phyloP scores from a whole-genome alignment of 2,888 invertebrate genomes.

The Acleris cristana region DNA sequence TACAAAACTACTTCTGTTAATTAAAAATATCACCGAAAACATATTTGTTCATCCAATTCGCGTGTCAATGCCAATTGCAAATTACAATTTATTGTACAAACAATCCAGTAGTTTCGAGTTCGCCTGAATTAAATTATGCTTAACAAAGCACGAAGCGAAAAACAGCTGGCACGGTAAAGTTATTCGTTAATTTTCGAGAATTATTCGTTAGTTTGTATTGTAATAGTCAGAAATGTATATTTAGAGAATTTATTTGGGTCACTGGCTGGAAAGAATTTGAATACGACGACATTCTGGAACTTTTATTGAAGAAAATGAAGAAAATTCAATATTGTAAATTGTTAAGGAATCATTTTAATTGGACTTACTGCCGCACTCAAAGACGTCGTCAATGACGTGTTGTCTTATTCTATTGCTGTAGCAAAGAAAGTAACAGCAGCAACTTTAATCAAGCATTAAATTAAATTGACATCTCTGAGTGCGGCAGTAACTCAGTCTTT shows the following conservation, averaged over 20 bases:
- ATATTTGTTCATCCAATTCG: background rate
- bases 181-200: slow-evolving; percentile 11
- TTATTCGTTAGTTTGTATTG: background rate
- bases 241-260: background rate
- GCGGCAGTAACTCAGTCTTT: too few relatives aligned
- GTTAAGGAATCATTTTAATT: too few relatives aligned
- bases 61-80: slow-evolving; percentile 7
- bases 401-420: too few relatives aligned
- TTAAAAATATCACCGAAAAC: background rate
- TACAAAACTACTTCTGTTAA: too few relatives aligned
- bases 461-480: too few relatives aligned
- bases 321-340: too few relatives aligned
- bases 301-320: too few relatives aligned
- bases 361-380: too few relatives aligned
- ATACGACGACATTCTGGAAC: too few relatives aligned
- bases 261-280: background rate
- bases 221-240: background rate
- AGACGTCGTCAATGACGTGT: too few relatives aligned
- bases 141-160: slow-evolving; percentile 17
- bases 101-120: slow-evolving; percentile 20
- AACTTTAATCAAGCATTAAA: too few relatives aligned
- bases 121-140: slow-evolving; percentile 15
- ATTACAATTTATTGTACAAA: slow-evolving; percentile 13
- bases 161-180: slow-evolving; percentile 12
- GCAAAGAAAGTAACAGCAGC: too few relatives aligned